A percentile compares a stretch with the other conserved stretches of the same genome.
These are phyloP conservation scores for Nomada ferruginata DNA, from an alignment of 2,888 invertebrate species.

Conservation along the genomic window DNA sequence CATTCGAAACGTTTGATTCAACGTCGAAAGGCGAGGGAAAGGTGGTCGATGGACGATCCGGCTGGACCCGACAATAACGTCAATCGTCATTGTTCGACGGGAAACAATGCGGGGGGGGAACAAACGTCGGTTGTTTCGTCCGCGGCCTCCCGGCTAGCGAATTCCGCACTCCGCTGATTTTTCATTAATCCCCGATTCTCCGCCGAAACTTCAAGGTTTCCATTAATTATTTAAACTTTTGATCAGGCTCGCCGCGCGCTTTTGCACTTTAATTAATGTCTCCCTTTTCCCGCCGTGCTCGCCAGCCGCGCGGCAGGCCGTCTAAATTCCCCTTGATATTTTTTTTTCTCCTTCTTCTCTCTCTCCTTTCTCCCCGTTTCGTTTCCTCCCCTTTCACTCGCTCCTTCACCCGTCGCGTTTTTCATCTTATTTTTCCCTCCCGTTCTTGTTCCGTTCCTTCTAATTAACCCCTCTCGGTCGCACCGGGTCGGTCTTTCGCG, in stretches of 20 bases:
- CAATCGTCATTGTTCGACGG: slow-evolving; percentile 8
- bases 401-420: slow-evolving; percentile 1
- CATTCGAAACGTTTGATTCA: not conserved
- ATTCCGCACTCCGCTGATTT: slow-evolving; percentile 34
- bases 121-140: slow-evolving; percentile 1
- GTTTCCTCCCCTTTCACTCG: not conserved
- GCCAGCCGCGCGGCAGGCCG: slow-evolving; percentile 16
- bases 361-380: not conserved
- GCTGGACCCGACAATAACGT: slow-evolving; percentile 20
- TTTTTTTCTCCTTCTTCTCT: not conserved
- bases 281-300: slow-evolving; percentile 34
- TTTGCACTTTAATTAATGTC: slow-evolving; percentile 67
- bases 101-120: slow-evolving; percentile 12
- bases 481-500: slow-evolving; percentile 47
- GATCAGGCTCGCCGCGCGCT: slow-evolving; percentile 51
- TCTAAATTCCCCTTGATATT: slow-evolving; percentile 44
- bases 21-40: not conserved
- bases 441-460: slow-evolving; percentile 35
- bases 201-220: slow-evolving; percentile 26
- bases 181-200: slow-evolving; percentile 49
- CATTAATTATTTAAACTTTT: slow-evolving; percentile 68
- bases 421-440: not conserved
- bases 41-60: slow-evolving; percentile 2
- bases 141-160: not conserved
- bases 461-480: slow-evolving; percentile 50